A percentile compares a stretch with the other conserved stretches of the same genome.
Evolutionary conservation across 2,797 vertebrate species (phyloP).

Genomic region (Mustela erminea): DNA sequence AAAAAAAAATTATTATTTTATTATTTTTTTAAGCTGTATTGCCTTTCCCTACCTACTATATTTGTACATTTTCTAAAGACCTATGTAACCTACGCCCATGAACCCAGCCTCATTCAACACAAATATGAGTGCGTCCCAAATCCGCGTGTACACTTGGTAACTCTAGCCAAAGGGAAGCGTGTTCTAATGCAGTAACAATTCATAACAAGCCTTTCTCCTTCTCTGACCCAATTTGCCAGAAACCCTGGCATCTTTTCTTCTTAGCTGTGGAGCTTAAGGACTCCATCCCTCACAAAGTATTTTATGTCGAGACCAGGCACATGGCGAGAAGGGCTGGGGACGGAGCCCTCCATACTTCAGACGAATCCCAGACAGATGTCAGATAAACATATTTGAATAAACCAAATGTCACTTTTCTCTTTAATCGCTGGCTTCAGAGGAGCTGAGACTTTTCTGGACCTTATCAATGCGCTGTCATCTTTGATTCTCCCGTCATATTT

Average conservation of each 20-base stretch:
- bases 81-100: fast-evolving
- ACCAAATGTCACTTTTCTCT: not conserved
- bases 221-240: not conserved
- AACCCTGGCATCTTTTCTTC: not conserved
- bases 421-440: constrained; percentile 13
- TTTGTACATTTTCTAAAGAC: not conserved
- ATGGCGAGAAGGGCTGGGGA: not conserved
- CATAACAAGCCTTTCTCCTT: not conserved
- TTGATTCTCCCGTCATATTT: not conserved
- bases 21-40: not conserved
- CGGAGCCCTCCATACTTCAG: not conserved
- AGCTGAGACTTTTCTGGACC: constrained; percentile 5
- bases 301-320: not conserved
- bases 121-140: fast-evolving
- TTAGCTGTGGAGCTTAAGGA: not conserved
- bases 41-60: not conserved
- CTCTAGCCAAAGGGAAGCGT: not conserved
- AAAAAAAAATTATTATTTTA: no score
- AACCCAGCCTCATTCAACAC: not conserved
- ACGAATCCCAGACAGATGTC: constrained; percentile 40
- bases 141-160: fast-evolving
- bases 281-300: no score
- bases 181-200: not conserved
- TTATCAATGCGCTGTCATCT: not conserved
- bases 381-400: constrained; percentile 53